Evolutionary conservation across 2,888 invertebrate species (phyloP).

Genomic region (Coenonympha arcania): DNA sequence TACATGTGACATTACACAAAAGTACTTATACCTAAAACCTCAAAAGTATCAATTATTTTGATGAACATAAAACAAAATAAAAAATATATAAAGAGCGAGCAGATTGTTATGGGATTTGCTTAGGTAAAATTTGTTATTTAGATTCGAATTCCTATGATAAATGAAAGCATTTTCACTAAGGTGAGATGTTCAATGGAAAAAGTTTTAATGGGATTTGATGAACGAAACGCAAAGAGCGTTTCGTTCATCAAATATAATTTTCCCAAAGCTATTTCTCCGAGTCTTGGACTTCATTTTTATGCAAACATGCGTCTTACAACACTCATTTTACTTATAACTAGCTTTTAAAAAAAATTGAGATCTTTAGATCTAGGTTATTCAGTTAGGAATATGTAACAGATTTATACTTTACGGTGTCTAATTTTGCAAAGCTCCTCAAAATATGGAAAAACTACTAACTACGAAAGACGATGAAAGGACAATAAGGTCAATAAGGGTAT

Average conservation of each 20-base stretch:
- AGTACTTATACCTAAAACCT: no score
- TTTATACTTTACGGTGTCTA: no score
- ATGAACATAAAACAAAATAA: no score
- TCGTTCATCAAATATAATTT: conserved; percentile 53
- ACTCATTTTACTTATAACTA: background rate
- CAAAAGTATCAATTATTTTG: no score
- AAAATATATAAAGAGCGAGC: no score
- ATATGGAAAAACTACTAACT: background rate
- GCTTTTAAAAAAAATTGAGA: no score
- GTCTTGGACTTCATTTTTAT: conserved; percentile 37
- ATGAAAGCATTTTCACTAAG: conserved; percentile 57
- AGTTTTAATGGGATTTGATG: conserved; percentile 69
- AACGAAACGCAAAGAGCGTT: conserved; percentile 59
- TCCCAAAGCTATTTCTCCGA: conserved; percentile 48
- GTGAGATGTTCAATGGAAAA: conserved; percentile 67
- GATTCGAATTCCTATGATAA: conserved; percentile 52
- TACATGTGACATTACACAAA: no score
- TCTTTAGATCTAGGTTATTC: background rate
- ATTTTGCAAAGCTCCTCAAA: background rate
- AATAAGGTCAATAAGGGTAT: conserved; percentile 5
- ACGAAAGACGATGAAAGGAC: conserved; percentile 1
- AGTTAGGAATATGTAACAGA: no score
- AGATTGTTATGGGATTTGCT: conserved; percentile 37
- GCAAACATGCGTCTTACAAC: conserved; percentile 23
- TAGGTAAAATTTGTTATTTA: conserved; percentile 45